Base-by-base conservation (phyloP, 1,140 invertebrate genomes). In the Lasioglossum baleicum region DNA sequence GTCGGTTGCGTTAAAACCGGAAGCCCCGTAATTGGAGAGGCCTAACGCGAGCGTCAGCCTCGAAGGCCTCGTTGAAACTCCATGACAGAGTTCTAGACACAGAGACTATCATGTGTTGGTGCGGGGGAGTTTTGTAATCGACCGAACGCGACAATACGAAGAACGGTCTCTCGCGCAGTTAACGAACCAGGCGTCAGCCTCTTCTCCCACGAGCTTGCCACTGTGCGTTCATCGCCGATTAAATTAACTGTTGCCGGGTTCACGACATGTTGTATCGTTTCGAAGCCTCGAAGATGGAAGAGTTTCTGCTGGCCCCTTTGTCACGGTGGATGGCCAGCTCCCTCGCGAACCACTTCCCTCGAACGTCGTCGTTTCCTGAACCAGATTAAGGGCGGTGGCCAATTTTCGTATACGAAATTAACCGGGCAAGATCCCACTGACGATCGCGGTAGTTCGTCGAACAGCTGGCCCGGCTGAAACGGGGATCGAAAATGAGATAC, bases 11-110 rank as follows among this genome's bases (percentile, higher is more conserved):
- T 35, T 35, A 26, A 58, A 60, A 70, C 80, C 69, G 65, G 69
- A 81, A 76, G 63, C 68, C 48, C 22, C 72, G 73, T 85, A 84
- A 85, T 85, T 84, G 83, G 83, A 84, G 83, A 84, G 70, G 74
- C 78, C 70, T 61, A 68, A 63, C 73, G 60, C 68, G 64, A 73
- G 68, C 73, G 68, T 69, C 44, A 44, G 51, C 60, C 68, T 84
- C 79, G 70, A 74, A 85, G 66, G 74, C 81, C 67, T 68, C 61
- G 82, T 85, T 79, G 44, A 48, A 70, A 51, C n/a, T 51, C 67
- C 42, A 56, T 35, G 74, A 68, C 73, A 15, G 58, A 75, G 72
- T 80, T 74, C 35, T 3, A 35, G 35, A 35, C 35, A 35, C 35
- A 5, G 35, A 4, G 35, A 35, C 35, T 35, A 35, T 35, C 35